Conservation (phyloP, 2,888 invertebrate species). For the Andrena flavipes region DNA sequence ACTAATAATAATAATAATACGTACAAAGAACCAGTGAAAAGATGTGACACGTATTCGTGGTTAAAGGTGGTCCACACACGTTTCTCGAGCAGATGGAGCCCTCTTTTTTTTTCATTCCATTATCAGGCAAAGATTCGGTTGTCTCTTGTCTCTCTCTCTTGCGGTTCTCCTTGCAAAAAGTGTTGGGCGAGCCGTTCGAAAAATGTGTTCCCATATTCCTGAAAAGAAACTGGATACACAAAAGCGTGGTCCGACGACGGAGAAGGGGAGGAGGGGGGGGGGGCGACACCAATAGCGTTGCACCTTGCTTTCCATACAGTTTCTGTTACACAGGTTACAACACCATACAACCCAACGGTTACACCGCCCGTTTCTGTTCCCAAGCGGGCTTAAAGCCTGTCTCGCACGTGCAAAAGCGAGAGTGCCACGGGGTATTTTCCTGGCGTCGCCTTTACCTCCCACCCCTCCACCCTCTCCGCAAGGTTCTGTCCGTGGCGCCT, state of each 20-base stretch:
- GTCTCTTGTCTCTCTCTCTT: conserved; percentile 21
- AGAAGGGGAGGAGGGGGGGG: conserved; percentile 4
- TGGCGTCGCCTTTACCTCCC: conserved; percentile 18
- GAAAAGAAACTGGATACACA: conserved; percentile 81
- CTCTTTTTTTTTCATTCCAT: conserved; percentile 33
- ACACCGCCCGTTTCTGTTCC: conserved; percentile 32
- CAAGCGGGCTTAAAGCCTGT: conserved; percentile 35
- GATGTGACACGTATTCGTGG: not conserved
- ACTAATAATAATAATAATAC: not conserved
- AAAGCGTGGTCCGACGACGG: conserved; percentile 48
- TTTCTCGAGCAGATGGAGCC: conserved; percentile 24
- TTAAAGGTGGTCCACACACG: conserved; percentile 3
- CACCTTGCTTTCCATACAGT: conserved; percentile 72
- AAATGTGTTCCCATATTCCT: conserved; percentile 78
- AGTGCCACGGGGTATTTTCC: conserved; percentile 54
- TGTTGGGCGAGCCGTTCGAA: conserved; percentile 21
- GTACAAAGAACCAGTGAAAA: not conserved
- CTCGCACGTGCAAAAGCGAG: conserved; percentile 67
- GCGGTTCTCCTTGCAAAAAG: conserved; percentile 35
- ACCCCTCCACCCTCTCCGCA: not conserved
- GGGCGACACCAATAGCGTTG: conserved; percentile 66
- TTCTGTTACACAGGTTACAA: conserved; percentile 30
- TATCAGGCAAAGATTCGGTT: conserved; percentile 25
- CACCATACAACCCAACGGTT: conserved; percentile 31
- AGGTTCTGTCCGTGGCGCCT: conserved; percentile 24